phyloP scores from a whole-genome alignment of 2,888 invertebrate genomes.

The Buathra laborator region DNA sequence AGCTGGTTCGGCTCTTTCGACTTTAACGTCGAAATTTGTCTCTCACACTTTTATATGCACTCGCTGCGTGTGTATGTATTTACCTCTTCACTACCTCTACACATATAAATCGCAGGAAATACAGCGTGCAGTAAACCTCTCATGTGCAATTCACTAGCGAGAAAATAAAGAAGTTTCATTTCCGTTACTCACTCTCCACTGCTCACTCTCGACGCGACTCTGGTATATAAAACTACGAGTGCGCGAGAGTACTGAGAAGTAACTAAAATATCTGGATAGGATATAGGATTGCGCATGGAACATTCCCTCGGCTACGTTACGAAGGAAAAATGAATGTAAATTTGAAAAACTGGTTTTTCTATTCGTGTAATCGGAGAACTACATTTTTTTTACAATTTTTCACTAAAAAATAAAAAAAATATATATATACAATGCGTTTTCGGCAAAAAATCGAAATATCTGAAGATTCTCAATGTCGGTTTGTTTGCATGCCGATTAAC shows the following conservation, averaged over 20 bases:
- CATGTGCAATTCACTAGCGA: conserved; percentile 55
- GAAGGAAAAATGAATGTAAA: not conserved
- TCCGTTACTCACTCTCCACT: conserved; percentile 48
- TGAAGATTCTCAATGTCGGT: too few species aligned
- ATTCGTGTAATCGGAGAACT: not conserved
- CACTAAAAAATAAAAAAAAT: too few species aligned
- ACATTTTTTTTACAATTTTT: too few species aligned
- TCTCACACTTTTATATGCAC: not conserved
- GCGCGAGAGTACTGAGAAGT: not conserved
- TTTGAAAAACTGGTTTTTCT: not conserved
- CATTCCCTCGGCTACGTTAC: not conserved
- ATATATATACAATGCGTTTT: too few species aligned
- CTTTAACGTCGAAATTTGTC: conserved; percentile 2
- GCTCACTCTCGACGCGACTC: conserved; percentile 36
- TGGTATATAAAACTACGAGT: conserved; percentile 20
- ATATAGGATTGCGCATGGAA: not conserved
- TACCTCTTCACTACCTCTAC: not conserved
- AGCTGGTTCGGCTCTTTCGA: conserved; percentile 29
- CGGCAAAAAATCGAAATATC: too few species aligned
- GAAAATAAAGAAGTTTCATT: conserved; percentile 63
- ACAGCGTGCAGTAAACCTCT: conserved; percentile 44
- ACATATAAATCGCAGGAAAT: not conserved
- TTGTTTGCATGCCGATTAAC: too few species aligned
- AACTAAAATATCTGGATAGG: not conserved
- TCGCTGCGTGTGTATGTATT: not conserved